A percentile compares a stretch with the other conserved stretches of the same genome.
Evolutionary conservation across 2,888 invertebrate species (phyloP).

Genomic region (Microdon myrmicae): DNA sequence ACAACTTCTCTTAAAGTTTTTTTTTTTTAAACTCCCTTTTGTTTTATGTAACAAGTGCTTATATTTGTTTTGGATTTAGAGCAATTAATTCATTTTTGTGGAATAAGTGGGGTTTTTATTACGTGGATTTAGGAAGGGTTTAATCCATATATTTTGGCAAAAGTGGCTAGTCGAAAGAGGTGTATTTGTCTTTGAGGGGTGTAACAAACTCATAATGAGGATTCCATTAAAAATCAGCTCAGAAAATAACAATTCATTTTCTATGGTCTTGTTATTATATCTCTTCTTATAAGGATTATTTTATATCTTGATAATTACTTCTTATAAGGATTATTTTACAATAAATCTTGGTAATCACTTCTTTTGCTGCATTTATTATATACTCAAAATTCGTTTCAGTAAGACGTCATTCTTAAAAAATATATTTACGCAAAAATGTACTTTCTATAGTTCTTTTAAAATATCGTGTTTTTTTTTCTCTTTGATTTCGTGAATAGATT

Average conservation of each 20-base stretch:
- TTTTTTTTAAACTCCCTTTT: constrained; percentile 1
- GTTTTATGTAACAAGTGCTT: constrained; percentile 1
- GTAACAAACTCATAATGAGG: constrained; percentile 17
- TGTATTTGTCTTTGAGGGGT: too few species aligned
- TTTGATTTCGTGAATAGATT: constrained; percentile 40
- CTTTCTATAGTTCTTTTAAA: constrained; percentile 17
- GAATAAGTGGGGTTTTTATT: too few species aligned
- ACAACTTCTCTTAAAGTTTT: constrained; percentile 16
- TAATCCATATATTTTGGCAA: too few species aligned
- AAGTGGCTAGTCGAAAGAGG: too few species aligned
- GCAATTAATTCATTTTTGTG: background rate
- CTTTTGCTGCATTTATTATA: constrained; percentile 24
- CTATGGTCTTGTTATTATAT: constrained; percentile 15
- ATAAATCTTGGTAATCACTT: constrained; percentile 2
- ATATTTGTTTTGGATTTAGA: background rate
- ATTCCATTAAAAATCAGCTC: constrained; percentile 36
- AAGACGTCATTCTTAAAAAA: constrained; percentile 45
- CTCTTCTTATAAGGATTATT: constrained; percentile 1
- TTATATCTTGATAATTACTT: constrained; percentile 1
- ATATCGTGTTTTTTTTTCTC: background rate
- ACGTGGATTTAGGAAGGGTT: background rate
- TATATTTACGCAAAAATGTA: constrained; percentile 4
- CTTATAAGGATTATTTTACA: background rate
- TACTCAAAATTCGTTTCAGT: constrained; percentile 49
- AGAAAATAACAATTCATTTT: constrained; percentile 44